A percentile compares a stretch with the other conserved stretches of the same genome.
These are phyloP conservation scores for Andrena chrysosceles DNA, from an alignment of 2,888 invertebrate genomes.

Conservation along the genomic window DNA sequence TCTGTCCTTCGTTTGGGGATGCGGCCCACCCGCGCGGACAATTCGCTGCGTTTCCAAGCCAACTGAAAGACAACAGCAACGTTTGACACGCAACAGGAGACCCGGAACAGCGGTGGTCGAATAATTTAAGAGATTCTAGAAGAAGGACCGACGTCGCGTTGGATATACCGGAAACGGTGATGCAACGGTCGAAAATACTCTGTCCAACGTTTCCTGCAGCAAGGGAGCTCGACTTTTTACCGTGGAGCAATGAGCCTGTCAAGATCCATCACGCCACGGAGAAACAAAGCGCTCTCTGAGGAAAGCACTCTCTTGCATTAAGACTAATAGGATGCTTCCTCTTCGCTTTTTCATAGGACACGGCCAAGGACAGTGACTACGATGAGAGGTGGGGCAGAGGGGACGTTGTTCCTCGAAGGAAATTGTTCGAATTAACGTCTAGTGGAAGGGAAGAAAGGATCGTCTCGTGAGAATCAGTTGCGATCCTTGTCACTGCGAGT, in stretches of 20 bases:
- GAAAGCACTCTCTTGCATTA: constrained; percentile 43
- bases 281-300: constrained; percentile 24
- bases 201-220: neutral
- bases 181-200: constrained; percentile 25
- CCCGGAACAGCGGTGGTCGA: neutral
- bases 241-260: constrained; percentile 9
- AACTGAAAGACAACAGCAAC: neutral
- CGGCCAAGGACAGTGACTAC: neutral
- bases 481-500: neutral
- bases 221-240: neutral
- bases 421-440: neutral
- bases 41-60: neutral
- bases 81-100: too few relatives aligned
- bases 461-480: neutral
- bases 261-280: constrained; percentile 11
- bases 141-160: neutral
- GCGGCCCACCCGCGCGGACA: neutral
- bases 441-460: neutral
- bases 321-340: constrained; percentile 41
- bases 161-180: constrained; percentile 15
- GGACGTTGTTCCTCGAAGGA: neutral
- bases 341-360: constrained; percentile 17
- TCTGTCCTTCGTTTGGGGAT: neutral
- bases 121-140: neutral
- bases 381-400: too few relatives aligned